Evolutionary conservation across 2,113 vertebrate genomes (phyloP).

Genomic region (Trochalopteron elliotii): DNA sequence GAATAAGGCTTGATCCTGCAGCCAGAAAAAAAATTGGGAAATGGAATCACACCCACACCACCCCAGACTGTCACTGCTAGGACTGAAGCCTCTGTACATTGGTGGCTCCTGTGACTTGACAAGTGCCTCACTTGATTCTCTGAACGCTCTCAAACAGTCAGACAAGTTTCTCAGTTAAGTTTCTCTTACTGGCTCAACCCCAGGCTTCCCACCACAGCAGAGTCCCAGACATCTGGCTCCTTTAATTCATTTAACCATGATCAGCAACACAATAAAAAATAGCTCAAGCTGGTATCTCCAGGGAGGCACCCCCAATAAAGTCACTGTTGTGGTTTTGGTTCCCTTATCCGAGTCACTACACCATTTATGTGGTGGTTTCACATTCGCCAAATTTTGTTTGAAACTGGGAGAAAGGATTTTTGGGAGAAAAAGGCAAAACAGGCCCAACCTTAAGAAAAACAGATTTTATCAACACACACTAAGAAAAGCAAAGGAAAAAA

Average conservation of each 20-base stretch:
- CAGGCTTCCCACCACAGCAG: background rate
- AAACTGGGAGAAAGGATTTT: no score
- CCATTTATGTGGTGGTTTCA: no score
- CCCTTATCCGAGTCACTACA: no score
- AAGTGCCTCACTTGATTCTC: background rate
- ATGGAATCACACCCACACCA: background rate
- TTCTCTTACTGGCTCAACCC: background rate
- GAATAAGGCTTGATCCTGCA: background rate
- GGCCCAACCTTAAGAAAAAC: no score
- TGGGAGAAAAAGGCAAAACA: no score
- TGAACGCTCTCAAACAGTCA: background rate
- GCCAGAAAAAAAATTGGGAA: background rate
- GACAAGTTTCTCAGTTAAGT: background rate
- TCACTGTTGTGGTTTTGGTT: background rate
- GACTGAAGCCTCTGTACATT: background rate
- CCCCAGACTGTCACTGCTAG: background rate
- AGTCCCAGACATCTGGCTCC: background rate
- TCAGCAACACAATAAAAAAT: background rate
- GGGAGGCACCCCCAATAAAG: background rate
- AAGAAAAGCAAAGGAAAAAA: no score
- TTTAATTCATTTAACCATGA: background rate
- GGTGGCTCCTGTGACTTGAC: background rate
- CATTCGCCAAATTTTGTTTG: no score
- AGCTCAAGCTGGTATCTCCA: fast-evolving
- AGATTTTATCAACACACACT: no score